phyloP scores from a whole-genome alignment of 92 coral and sea anemone genomes.

The Epizoanthus rinbou region DNA sequence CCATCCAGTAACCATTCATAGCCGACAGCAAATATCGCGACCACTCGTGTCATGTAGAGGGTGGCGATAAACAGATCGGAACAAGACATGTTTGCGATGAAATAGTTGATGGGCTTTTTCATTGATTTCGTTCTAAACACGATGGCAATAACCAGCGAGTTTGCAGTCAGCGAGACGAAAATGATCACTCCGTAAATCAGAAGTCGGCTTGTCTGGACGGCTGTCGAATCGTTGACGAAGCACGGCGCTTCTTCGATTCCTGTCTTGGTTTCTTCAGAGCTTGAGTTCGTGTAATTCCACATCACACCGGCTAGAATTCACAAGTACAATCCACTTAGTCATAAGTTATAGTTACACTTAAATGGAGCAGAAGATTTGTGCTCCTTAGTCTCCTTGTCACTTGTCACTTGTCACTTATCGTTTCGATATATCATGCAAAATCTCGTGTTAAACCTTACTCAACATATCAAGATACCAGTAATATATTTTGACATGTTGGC shows the following conservation, averaged over 20 bases:
- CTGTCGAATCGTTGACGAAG: slow-evolving; percentile 4
- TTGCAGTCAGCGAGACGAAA: slow-evolving; percentile 21
- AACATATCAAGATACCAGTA: no score
- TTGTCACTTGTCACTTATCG: no score
- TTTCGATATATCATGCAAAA: no score
- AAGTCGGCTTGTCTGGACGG: background rate
- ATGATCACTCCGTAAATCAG: slow-evolving; percentile 5
- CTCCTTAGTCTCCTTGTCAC: no score
- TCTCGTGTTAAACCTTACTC: no score
- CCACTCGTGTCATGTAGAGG: slow-evolving; percentile 22
- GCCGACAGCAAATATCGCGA: slow-evolving; percentile 9
- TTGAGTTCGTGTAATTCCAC: slow-evolving; percentile 7
- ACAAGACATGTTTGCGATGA: background rate
- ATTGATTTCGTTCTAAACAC: background rate
- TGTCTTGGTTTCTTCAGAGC: background rate
- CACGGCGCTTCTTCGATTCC: slow-evolving; percentile 26
- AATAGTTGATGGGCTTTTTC: slow-evolving; percentile 4
- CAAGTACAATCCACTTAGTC: no score
- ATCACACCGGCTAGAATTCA: no score
- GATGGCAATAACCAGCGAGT: slow-evolving; percentile 11
- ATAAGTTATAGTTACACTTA: no score
- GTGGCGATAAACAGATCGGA: slow-evolving; percentile 10
- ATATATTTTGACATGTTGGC: no score
- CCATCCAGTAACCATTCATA: slow-evolving; percentile 18
- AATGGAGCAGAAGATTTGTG: no score